Base-by-base conservation (phyloP, 2,888 invertebrate species). In the Clivina fossor region DNA sequence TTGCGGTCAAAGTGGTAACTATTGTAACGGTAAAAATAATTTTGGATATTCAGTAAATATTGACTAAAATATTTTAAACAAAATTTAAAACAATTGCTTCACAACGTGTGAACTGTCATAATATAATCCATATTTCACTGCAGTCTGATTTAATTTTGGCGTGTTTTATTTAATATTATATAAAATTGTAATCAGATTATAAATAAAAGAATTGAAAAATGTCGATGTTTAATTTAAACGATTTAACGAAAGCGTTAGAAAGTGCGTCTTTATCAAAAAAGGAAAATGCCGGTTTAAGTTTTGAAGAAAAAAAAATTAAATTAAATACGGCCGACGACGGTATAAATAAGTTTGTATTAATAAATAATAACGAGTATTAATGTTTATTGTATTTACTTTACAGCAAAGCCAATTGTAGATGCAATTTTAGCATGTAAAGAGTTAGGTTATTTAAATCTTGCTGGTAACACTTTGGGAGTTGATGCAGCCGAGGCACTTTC, bases 381-480 rank as follows among this genome's bases (percentile, higher is more conserved):
- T 38, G 15, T 47, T 24, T n/a, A 47, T 33, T 49, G 32, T 46
- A 18, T 44, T 57, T 43, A 51, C 58, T 63, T 72, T 68, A 19
- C 71, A 90, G 91, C 88, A 0, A 76, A 84, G 68, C 80, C 80
- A 44, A 85, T 96, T 3, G 81, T 89, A 3, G 81, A 86, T 11
- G 90, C 86, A 0, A 90, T 97, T 50, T 77, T 84, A 60, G 76
- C 79, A 47, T 88, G 88, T 66, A 72, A 80, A 0, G 76, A 82
- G 26, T 78, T 96, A 54, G 80, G 82, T 49, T 88, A 80, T 62
- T 78, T 98, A 4, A 86, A 90, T 54, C 77, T 97, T 26, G 93
- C 93, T 61, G 97, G 96, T 4, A 97, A 97, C 70, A 95, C 96
- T 0, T 76, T 97, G 16, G 96, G 97, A 0, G 89, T 93, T 8